phyloP scores from a whole-genome alignment of 1,140 invertebrate genomes.

The Brachionus koreanus region DNA sequence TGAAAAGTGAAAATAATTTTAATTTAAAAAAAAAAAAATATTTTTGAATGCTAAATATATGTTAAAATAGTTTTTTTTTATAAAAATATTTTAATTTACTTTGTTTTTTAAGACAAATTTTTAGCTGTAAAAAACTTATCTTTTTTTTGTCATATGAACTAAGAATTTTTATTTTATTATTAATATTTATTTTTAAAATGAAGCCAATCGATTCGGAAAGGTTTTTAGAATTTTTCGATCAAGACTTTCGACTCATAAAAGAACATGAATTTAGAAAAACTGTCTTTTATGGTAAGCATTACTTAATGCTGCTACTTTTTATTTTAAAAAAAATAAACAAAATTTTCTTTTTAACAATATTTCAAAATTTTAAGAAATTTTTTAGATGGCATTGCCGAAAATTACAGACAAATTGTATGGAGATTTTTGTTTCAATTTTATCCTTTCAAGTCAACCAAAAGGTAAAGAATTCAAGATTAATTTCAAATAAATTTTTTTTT shows the following conservation, averaged over 20 bases:
- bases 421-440: conserved; percentile 42
- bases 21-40: not conserved
- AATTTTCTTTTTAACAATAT: not conserved
- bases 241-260: conserved; percentile 35
- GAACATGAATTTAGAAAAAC: conserved; percentile 25
- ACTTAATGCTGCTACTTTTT: not conserved
- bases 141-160: not conserved
- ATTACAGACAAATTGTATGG: not conserved
- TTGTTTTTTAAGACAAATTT: not conserved
- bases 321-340: not conserved
- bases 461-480: not conserved
- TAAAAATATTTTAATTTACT: not conserved
- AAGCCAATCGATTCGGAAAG: not conserved
- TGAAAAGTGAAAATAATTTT: not conserved
- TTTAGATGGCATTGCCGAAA: conserved; percentile 11
- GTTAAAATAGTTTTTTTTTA: not conserved
- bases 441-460: conserved; percentile 16
- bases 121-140: not conserved
- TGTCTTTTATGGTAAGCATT: conserved; percentile 3
- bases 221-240: not conserved
- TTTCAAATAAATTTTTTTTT: not conserved
- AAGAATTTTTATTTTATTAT: not conserved
- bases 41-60: not conserved
- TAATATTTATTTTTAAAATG: not conserved
- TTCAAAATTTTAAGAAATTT: not conserved